Base-by-base conservation (phyloP, 37 sponge, comb jelly and placozoan species). In the Hormiphora californensis region DNA sequence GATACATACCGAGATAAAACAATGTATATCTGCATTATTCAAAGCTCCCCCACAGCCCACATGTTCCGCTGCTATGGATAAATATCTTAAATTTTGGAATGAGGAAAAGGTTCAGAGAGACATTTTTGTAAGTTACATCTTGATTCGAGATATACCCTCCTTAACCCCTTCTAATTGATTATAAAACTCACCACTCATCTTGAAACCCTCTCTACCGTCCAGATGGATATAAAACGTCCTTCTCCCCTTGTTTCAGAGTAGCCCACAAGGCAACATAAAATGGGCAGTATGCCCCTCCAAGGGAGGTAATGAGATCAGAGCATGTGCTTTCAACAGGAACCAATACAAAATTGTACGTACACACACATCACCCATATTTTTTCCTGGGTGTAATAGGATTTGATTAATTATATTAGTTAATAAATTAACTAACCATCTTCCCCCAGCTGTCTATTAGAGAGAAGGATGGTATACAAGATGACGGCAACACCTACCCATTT, bases 201-300 rank as follows among this genome's bases (percentile, higher is more conserved):
- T n/a, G n/a, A n/a, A n/a, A n/a, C n/a, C n/a, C n/a, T n/a, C n/a
- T n/a, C n/a, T n/a, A n/a, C n/a, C n/a, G n/a, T n/a, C n/a, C n/a
- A n/a, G n/a, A n/a, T n/a, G n/a, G n/a, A n/a, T n/a, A n/a, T n/a
- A n/a, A n/a, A n/a, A n/a, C n/a, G n/a, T n/a, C n/a, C n/a, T n/a
- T n/a, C n/a, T n/a, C n/a, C n/a, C n/a, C n/a, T n/a, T 5, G 9
- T 73, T 73, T 73, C 81, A 73, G 81, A 73, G 43, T 73, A 46
- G 43, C 46, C 43, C 81, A 4, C 81, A n/a, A n/a, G 81, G 81
- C 2, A 73, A 73, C 43, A 73, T 73, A 39, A 73, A 73, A 28
- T 36, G 40, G 17, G 81, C 81, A 5, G 44, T 73, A 40, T 73
- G 81, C 46, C 40, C 81, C 44, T 39, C 81, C 1, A 73, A 73